Conservation (phyloP, 1,140 invertebrate genomes). For the Protaetia brevitarsis region DNA sequence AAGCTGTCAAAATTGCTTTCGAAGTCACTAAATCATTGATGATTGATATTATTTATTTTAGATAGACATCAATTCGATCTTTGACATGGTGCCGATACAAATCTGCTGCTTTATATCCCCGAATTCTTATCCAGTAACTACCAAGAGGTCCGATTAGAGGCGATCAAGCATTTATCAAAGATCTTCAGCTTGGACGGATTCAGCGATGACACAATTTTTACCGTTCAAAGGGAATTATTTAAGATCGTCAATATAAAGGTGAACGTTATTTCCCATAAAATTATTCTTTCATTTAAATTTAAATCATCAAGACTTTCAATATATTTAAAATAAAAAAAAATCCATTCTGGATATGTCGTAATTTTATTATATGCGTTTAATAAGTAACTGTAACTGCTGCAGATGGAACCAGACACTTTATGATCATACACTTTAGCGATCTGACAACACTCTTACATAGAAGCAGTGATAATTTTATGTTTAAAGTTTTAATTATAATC, state of each 20-base stretch:
- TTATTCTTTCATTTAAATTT: no score
- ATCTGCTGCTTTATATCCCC: conserved; percentile 40
- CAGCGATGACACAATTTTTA: conserved; percentile 10
- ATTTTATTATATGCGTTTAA: no score
- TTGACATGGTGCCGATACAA: conserved; percentile 31
- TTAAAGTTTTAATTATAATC: no score
- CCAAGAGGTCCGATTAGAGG: conserved; percentile 47
- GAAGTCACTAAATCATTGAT: background rate
- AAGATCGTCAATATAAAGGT: conserved; percentile 26
- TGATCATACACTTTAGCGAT: no score
- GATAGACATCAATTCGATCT: conserved; percentile 17
- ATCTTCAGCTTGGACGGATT: conserved; percentile 39
- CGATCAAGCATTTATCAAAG: conserved; percentile 43
- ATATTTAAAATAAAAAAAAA: no score
- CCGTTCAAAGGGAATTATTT: conserved; percentile 10
- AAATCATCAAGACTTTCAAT: no score
- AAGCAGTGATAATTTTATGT: no score
- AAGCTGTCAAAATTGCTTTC: background rate
- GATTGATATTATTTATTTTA: no score
- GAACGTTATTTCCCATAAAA: background rate
- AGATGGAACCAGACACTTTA: no score
- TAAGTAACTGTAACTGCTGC: no score
- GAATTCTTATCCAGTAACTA: conserved; percentile 45
- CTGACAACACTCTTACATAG: no score
- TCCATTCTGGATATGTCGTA: no score